Conservation (phyloP, 1,140 invertebrate species). For the Drosophila obscura region DNA sequence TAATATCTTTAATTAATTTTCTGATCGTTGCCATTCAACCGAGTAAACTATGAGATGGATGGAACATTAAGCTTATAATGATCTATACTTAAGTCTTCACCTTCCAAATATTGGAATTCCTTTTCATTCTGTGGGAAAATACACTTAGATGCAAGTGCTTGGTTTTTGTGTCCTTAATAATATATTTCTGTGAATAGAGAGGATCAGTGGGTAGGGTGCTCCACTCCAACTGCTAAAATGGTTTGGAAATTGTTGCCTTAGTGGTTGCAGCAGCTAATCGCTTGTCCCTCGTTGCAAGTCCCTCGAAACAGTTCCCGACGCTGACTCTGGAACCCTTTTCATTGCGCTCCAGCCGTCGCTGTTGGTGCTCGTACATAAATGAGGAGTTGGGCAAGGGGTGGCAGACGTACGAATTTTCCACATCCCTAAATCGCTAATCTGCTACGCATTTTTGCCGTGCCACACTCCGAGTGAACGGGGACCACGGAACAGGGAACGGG, state of each 20-base stretch:
- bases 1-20: too few species aligned
- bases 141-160: too few species aligned
- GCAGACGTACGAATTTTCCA: slow-evolving; percentile 80
- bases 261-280: slow-evolving; percentile 49
- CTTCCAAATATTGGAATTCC: too few species aligned
- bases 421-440: slow-evolving; percentile 82
- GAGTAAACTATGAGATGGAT: too few species aligned
- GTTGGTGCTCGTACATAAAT: background rate
- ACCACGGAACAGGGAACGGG: too few species aligned
- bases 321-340: slow-evolving; percentile 52
- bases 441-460: slow-evolving; percentile 78
- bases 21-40: too few species aligned
- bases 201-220: slow-evolving; percentile 5
- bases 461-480: slow-evolving; percentile 22
- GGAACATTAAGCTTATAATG: too few species aligned
- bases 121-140: too few species aligned
- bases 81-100: too few species aligned
- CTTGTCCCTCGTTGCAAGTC: slow-evolving; percentile 46
- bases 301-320: slow-evolving; percentile 48
- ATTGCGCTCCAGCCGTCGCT: slow-evolving; percentile 2
- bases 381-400: slow-evolving; percentile 18
- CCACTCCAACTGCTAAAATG: slow-evolving; percentile 36
- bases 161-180: too few species aligned
- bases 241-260: slow-evolving; percentile 37
- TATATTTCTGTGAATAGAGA: too few species aligned